A percentile compares a stretch with the other conserved stretches of the same genome.
These are phyloP conservation scores for Hyles lineata DNA, from an alignment of 2,888 invertebrate genomes.

Conservation along the genomic window DNA sequence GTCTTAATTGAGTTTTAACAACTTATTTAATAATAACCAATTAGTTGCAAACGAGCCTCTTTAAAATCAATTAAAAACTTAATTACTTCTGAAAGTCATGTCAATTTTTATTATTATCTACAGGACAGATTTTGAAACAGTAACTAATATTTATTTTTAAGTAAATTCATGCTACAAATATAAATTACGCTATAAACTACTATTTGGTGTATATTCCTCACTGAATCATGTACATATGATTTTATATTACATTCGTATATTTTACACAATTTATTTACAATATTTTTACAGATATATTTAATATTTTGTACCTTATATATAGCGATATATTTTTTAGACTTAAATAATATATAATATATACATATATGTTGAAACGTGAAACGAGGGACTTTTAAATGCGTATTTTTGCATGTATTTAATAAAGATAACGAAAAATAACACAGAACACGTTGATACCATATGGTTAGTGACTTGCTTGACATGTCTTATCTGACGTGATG, in stretches of 20 bases:
- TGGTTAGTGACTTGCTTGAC: no score
- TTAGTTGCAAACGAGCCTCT: not conserved
- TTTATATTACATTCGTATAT: slow-evolving; percentile 9
- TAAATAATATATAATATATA: no score
- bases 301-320: not conserved
- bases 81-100: not conserved
- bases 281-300: slow-evolving; percentile 1
- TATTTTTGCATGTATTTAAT: no score
- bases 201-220: slow-evolving; percentile 26
- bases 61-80: not conserved
- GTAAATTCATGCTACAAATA: not conserved
- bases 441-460: no score
- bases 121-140: no score
- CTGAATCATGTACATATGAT: slow-evolving; percentile 7
- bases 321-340: not conserved
- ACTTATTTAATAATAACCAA: not conserved
- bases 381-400: no score
- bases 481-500: no score
- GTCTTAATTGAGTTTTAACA: not conserved
- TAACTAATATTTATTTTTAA: no score
- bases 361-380: no score
- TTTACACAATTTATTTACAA: slow-evolving; percentile 8
- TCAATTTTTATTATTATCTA: not conserved
- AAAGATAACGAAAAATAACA: no score
- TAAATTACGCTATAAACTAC: slow-evolving; percentile 8